Evolutionary conservation across 2,888 invertebrate species (phyloP).

Genomic region (Ochropleura plecta): DNA sequence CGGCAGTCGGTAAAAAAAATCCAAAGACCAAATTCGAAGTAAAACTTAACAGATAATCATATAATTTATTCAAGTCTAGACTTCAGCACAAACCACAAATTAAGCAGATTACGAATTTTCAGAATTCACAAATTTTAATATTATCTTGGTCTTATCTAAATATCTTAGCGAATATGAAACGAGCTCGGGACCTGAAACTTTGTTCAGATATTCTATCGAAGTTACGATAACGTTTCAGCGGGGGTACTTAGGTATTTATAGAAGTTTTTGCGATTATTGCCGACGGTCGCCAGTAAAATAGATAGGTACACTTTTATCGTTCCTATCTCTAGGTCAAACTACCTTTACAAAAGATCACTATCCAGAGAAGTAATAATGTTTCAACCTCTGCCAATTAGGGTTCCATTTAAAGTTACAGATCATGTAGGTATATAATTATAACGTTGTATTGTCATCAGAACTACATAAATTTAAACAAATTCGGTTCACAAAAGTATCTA

Average conservation of each 20-base stretch:
- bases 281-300: background rate
- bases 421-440: background rate
- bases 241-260: background rate
- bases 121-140: constrained; percentile 27
- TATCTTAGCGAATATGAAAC: constrained; percentile 53
- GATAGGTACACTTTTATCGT: background rate
- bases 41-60: constrained; percentile 16
- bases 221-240: constrained; percentile 5
- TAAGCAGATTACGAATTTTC: constrained; percentile 38
- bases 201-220: constrained; percentile 35
- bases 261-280: constrained; percentile 15
- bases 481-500: no score
- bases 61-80: constrained; percentile 36
- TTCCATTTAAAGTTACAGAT: background rate
- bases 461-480: no score
- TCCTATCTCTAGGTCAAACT: background rate
- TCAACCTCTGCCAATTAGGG: background rate
- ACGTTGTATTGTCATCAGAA: no score
- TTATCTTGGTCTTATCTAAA: constrained; percentile 48
- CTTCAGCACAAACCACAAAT: constrained; percentile 24
- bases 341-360: background rate
- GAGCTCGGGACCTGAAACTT: constrained; percentile 39
- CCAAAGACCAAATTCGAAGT: background rate
- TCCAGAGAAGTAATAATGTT: background rate
- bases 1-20: background rate